These are phyloP conservation scores for Amia ocellicauda DNA, from an alignment of 2,113 vertebrate genomes.

Conservation along the genomic window DNA sequence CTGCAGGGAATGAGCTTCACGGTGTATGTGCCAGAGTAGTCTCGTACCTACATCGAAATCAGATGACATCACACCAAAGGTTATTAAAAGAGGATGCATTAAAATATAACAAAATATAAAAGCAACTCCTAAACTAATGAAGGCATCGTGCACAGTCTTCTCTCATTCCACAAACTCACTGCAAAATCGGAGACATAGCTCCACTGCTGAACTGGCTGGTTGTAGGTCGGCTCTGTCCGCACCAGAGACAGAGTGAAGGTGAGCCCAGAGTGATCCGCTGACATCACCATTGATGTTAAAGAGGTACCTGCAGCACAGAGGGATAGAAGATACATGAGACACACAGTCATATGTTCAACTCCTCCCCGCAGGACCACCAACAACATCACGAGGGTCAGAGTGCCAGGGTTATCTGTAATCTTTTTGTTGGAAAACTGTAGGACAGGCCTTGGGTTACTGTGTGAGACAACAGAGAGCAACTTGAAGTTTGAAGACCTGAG, in stretches of 20 bases:
- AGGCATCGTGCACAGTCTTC: background rate
- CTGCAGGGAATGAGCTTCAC: slow-evolving; percentile 67
- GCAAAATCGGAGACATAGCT: slow-evolving; percentile 70
- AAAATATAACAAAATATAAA: no score
- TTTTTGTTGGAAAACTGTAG: no score
- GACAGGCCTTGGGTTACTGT: no score
- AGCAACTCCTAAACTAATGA: no score
- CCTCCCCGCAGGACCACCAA: no score
- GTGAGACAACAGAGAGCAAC: background rate
- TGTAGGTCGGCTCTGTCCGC: slow-evolving; percentile 65
- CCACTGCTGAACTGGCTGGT: slow-evolving; percentile 75
- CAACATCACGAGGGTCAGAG: no score
- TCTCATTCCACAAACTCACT: slow-evolving; percentile 45
- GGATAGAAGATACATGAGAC: slow-evolving; percentile 13
- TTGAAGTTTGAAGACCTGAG: background rate
- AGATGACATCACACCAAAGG: background rate
- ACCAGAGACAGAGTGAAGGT: slow-evolving; percentile 64
- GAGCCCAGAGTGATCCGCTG: slow-evolving; percentile 65
- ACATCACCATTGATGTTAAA: slow-evolving; percentile 66
- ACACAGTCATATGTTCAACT: no score
- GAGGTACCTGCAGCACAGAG: slow-evolving; percentile 51
- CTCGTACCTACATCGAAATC: slow-evolving; percentile 53
- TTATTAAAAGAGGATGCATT: background rate
- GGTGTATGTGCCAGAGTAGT: slow-evolving; percentile 72
- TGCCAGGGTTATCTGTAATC: no score